A percentile compares a stretch with the other conserved stretches of the same genome.
Conservation (phyloP, 2,113 vertebrate genomes). For the Damaliscus lunatus region DNA sequence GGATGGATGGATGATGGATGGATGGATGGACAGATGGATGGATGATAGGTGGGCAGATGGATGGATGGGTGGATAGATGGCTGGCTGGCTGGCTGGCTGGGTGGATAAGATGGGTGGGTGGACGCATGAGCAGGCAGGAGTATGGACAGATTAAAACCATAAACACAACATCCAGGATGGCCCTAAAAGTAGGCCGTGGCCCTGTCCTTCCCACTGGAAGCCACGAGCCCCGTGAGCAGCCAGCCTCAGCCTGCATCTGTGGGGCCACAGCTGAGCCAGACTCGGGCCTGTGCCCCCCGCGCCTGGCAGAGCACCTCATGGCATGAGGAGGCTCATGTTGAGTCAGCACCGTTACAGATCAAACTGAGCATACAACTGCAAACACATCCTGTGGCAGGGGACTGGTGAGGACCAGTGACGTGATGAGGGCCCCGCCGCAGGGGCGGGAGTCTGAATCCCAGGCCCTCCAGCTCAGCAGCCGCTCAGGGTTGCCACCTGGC, state of each 20-base stretch:
- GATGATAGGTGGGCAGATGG: no score
- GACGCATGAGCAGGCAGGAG: accelerated
- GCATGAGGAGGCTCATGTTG: neutral
- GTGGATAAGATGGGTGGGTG: no score
- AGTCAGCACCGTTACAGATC: accelerated
- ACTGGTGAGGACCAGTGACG: accelerated
- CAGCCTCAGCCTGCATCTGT: neutral
- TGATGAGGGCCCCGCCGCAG: accelerated
- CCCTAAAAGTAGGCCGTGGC: neutral
- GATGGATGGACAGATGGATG: accelerated
- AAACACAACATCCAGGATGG: neutral
- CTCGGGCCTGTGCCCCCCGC: accelerated
- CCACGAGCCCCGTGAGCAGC: neutral
- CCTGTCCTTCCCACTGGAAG: neutral
- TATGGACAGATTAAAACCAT: neutral
- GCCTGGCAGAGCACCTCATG: neutral
- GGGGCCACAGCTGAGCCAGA: neutral
- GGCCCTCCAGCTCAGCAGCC: neutral
- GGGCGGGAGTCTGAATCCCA: neutral
- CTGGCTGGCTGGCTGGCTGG: no score
- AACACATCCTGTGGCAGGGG: neutral
- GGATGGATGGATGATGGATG: no score
- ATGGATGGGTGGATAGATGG: accelerated
- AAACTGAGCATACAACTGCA: neutral
- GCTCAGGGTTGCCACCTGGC: no score